Base-by-base conservation (phyloP, 2,797 vertebrate species). In the Jordanella pulchra region DNA sequence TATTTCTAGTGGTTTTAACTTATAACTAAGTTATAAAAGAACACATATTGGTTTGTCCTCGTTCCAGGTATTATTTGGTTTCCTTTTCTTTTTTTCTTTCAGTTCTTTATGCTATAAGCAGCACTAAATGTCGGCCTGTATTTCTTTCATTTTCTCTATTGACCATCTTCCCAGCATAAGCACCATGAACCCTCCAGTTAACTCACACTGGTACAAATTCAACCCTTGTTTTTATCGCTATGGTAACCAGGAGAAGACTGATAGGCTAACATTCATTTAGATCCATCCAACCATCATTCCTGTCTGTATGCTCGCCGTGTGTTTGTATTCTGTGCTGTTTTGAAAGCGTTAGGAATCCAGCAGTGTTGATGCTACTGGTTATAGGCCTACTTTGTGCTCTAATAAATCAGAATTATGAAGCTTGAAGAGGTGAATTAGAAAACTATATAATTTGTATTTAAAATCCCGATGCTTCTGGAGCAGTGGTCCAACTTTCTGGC, bases 331-430 rank as follows among this genome's bases (percentile, higher is more conserved):
- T 56, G 68, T 28, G 12, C n/a, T 61, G 50, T 44, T 84, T 79
- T 53, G 27, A 64, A 83, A 83, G 78, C 78, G 84, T 54, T 11
- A 75, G 85, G 89, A 91, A 92, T 92, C 82, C 76, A 83, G 70
- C 18, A 3, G 77, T 69, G 72, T 53, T 45, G 72, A 79, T 84
- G 75, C 71, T 64, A 63, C 51, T 35, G 72, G 71, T 76, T 83
- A 39, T 89, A 89, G 81, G 69, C n/a, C 14, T n/a, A 76, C 86
- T 89, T 91, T 93, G 89, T 92, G 82, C 80, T 44, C 54, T 23
- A 12, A 56, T 67, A 50, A 80, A 51, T 60, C 76, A 60, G 82
- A 61, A 44, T 71, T 42, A 32, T 28, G 17, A 32, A 69, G 55
- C n/a, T 17, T 25, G 11, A 63, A 13, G n/a, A 42, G 23, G 23